These are phyloP conservation scores for Hyles euphorbiae DNA, from an alignment of 1,140 invertebrate genomes.

Conservation along the genomic window DNA sequence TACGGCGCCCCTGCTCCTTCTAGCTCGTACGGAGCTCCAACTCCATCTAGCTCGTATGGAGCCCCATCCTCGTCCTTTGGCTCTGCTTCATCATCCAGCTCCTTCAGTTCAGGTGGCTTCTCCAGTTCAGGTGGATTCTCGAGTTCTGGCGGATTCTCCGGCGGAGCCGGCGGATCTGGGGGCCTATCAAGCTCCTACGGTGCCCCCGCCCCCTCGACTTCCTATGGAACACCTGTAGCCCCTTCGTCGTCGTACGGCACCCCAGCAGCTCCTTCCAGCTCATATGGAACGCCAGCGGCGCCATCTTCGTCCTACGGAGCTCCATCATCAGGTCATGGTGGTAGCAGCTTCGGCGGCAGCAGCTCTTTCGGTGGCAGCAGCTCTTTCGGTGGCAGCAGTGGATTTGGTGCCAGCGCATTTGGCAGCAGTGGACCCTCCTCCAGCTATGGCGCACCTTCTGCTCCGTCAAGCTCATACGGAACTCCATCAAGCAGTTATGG, in stretches of 20 bases:
- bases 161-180: slow-evolving; percentile 42
- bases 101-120: slow-evolving; percentile 47
- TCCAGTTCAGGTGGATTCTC: slow-evolving; percentile 50
- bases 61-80: slow-evolving; percentile 62
- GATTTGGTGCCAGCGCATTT: slow-evolving; percentile 47
- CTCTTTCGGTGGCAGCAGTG: slow-evolving; percentile 22
- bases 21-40: slow-evolving; percentile 54
- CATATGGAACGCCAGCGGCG: slow-evolving; percentile 43
- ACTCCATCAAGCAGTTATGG: slow-evolving; percentile 47
- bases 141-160: slow-evolving; percentile 38
- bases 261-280: slow-evolving; percentile 31
- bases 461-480: slow-evolving; percentile 52
- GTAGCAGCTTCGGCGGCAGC: slow-evolving; percentile 32
- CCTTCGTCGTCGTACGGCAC: slow-evolving; percentile 52
- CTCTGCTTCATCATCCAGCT: slow-evolving; percentile 35
- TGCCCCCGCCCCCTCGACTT: slow-evolving; percentile 47
- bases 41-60: slow-evolving; percentile 57
- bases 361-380: slow-evolving; percentile 28
- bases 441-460: slow-evolving; percentile 57
- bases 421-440: slow-evolving; percentile 51
- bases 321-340: slow-evolving; percentile 33
- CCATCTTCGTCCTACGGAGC: slow-evolving; percentile 43
- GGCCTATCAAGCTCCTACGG: slow-evolving; percentile 63
- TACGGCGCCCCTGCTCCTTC: slow-evolving; percentile 49
- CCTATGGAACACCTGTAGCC: slow-evolving; percentile 42